A percentile compares a stretch with the other conserved stretches of the same genome.
These are phyloP conservation scores for Gobio occitaniae DNA, from an alignment of 2,797 vertebrate genomes.

Conservation along the genomic window DNA sequence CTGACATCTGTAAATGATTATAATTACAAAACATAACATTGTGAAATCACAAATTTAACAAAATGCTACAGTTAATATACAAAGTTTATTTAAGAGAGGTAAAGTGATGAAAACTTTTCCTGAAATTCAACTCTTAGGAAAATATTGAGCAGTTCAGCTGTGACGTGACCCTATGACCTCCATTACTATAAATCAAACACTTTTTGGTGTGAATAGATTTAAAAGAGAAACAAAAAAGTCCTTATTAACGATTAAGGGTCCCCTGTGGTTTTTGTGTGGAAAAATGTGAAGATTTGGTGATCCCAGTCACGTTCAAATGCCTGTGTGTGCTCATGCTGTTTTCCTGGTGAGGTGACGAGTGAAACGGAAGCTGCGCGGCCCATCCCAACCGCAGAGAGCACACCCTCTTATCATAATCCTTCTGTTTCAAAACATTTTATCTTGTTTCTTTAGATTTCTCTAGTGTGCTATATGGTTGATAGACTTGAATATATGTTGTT, in stretches of 20 bases:
- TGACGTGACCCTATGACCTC: conserved; percentile 43
- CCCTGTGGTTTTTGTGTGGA: background rate
- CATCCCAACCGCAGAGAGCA: conserved; percentile 21
- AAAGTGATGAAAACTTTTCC: conserved; percentile 36
- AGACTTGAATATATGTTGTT: background rate
- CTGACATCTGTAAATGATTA: background rate
- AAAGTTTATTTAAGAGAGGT: background rate
- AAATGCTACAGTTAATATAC: background rate
- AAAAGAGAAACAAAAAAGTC: conserved; percentile 3
- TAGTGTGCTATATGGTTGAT: background rate
- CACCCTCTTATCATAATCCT: background rate
- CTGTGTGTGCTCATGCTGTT: conserved; percentile 14
- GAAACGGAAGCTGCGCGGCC: conserved; percentile 30
- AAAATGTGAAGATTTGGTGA: conserved; percentile 22
- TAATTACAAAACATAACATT: background rate
- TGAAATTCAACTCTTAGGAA: conserved; percentile 50
- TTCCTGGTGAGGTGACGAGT: conserved; percentile 19
- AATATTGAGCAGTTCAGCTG: conserved; percentile 1
- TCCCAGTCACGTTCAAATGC: conserved; percentile 12
- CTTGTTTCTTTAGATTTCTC: background rate
- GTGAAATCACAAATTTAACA: background rate
- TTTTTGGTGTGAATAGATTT: conserved; percentile 18
- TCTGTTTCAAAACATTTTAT: background rate
- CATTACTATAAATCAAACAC: background rate
- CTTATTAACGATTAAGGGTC: conserved; percentile 13